Base-by-base conservation (phyloP, 1,140 invertebrate species). In the Pteromalus puparum region DNA sequence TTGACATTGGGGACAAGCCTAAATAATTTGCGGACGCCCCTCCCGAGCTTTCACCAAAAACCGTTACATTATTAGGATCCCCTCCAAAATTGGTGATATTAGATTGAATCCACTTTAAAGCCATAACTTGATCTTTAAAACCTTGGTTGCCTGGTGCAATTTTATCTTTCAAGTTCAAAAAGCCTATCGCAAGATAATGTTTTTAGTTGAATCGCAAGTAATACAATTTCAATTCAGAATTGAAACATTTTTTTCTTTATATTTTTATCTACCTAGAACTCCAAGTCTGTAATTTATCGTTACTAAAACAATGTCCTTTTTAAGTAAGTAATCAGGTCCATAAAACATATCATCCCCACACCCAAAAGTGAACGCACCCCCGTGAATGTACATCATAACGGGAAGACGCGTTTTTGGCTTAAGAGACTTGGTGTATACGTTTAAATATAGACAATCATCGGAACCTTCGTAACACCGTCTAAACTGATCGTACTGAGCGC, bases 401-500 rank as follows among this genome's bases (percentile, higher is more conserved):
- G 96, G 95, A 21, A 79, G 18, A 2, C 4, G 84, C 10, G 2
- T 61, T 4, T n/a, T 6, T 5, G 30, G 13, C 18, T 86, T 86
- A 73, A 91, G 87, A 21, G 85, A 68, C 83, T 95, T 95, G 21
- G 96, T 95, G 89, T 96, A 97, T 1, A 98, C 95, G 90, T 98
- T 98, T 21, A 98, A 92, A 89, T 96, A 96, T 9, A 98, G 94
- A 89, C 97, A 98, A 90, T 98, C 97, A 93, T 97, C 96, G 80
- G 85, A 84, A 1, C 92, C 92, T 0, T 82, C 2, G 13, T 89
- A 28, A 42, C 81, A 10, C 0, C 77, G 82, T 0, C 70, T 85
- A 0, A 90, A 18, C 5, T 82, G 70, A 48, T 89, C 85, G 1
- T 83, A 15, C 30, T 93, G 95, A 5, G 93, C 91, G 67, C 94